Evolutionary conservation across 2,888 invertebrate genomes (phyloP).

Genomic region (Rhagium mordax): DNA sequence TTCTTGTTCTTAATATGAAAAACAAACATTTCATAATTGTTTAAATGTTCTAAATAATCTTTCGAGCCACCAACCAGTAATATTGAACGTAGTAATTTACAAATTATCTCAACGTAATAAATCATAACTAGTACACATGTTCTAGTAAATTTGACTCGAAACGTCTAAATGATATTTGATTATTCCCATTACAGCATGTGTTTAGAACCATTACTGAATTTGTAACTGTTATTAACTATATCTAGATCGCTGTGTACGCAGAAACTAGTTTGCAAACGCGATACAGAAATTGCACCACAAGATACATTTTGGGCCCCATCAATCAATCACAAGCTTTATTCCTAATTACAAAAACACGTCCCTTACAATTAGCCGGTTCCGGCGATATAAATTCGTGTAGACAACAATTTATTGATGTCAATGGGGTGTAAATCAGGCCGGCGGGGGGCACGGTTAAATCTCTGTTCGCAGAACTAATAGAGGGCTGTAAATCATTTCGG

Average conservation of each 20-base stretch:
- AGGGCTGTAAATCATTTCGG: constrained; percentile 19
- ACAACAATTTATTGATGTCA: background rate
- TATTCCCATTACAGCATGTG: constrained; percentile 1
- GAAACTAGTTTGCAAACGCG: background rate
- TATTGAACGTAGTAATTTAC: background rate
- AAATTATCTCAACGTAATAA: constrained; percentile 5
- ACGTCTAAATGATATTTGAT: constrained; percentile 7
- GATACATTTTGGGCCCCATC: background rate
- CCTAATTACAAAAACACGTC: background rate
- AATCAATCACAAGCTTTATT: background rate
- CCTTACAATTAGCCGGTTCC: background rate
- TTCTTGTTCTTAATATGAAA: constrained; percentile 29
- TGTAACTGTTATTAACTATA: constrained; percentile 12
- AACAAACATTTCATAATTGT: constrained; percentile 38
- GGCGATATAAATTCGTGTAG: background rate
- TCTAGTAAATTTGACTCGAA: background rate
- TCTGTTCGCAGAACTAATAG: constrained; percentile 6
- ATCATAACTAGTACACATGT: background rate
- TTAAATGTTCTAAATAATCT: constrained; percentile 25
- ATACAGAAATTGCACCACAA: background rate
- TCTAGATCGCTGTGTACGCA: constrained; percentile 6
- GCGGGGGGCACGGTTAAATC: background rate
- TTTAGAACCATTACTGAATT: constrained; percentile 2
- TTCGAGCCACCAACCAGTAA: background rate
- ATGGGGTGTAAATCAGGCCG: constrained; percentile 5